Conservation (phyloP, 2,113 vertebrate genomes). For the Urocolius indicus region DNA sequence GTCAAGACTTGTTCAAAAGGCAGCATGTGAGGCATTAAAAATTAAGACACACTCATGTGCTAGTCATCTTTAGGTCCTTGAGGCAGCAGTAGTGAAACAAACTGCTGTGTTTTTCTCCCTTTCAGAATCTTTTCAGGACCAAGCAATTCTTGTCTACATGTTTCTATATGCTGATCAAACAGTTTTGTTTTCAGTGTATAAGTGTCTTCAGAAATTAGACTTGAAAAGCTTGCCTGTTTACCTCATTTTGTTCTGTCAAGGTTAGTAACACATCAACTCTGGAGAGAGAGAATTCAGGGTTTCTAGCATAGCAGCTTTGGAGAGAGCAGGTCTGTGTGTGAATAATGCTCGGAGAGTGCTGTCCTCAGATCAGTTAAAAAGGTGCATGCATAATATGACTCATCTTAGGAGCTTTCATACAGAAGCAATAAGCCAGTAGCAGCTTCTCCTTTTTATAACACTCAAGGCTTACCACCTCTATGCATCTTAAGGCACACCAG, state of each 20-base stretch:
- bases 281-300: neutral
- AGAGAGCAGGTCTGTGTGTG: neutral
- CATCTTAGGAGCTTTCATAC: neutral
- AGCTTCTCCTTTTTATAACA: neutral
- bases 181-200: neutral
- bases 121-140: neutral
- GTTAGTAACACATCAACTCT: neutral
- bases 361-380: neutral
- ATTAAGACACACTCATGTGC: neutral
- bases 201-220: constrained; percentile 28
- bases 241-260: constrained; percentile 2
- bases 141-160: neutral
- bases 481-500: neutral
- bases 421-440: neutral
- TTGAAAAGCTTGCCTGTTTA: constrained; percentile 20
- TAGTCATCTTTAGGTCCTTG: neutral
- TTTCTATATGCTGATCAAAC: neutral
- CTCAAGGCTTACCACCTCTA: neutral
- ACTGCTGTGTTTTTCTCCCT: neutral
- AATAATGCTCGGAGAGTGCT: neutral
- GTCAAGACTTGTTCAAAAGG: neutral
- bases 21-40: neutral
- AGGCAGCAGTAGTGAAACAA: neutral
- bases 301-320: neutral
- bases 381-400: neutral